phyloP scores from a whole-genome alignment of 2,113 vertebrate genomes.

The Psephotus haematonotus region DNA sequence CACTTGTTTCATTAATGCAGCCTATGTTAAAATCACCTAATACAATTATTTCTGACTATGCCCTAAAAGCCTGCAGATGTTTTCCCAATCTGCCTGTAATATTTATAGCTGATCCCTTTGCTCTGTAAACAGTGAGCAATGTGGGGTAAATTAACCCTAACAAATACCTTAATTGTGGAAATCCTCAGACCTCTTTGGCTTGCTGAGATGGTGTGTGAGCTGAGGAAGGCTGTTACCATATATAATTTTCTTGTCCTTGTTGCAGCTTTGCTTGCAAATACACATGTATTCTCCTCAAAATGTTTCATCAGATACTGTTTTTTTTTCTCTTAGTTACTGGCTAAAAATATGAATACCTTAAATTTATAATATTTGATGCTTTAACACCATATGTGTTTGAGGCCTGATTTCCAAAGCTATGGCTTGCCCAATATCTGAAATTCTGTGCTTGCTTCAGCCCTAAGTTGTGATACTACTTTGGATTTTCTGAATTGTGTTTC shows the following conservation, averaged over 20 bases:
- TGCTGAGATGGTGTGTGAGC: not conserved
- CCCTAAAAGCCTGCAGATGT: constrained; percentile 62
- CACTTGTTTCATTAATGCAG: constrained; percentile 21
- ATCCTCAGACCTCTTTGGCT: not conserved
- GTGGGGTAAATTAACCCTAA: constrained; percentile 22
- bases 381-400: not conserved
- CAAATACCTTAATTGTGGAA: not conserved
- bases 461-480: not conserved
- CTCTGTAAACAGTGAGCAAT: constrained; percentile 38
- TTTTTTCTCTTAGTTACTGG: not conserved
- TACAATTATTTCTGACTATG: constrained; percentile 44
- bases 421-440: not conserved
- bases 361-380: not conserved
- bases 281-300: not conserved
- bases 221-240: not conserved
- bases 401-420: not conserved
- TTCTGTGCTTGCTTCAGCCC: not conserved
- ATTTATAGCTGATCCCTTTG: constrained; percentile 53
- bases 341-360: not conserved
- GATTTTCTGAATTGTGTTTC: not conserved
- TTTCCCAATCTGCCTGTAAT: constrained; percentile 57
- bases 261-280: not conserved
- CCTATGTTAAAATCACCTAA: not conserved
- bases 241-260: not conserved
- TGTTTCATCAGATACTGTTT: not conserved